A percentile compares a stretch with the other conserved stretches of the same genome.
Conservation (phyloP, 2,888 invertebrate genomes). For the Sphinx pinastri region DNA sequence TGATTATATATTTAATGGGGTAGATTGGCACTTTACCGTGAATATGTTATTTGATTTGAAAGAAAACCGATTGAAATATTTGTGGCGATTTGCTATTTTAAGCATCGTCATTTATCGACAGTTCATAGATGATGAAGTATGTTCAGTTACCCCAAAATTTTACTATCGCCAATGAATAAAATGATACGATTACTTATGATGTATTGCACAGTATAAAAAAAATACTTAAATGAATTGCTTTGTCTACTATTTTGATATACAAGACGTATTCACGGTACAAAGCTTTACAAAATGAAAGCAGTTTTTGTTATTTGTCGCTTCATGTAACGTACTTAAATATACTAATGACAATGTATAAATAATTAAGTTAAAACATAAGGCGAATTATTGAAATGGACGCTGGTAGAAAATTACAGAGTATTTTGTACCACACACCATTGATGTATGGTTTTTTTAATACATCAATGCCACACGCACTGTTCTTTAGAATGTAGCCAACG, state of each 20-base stretch:
- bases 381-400: not conserved
- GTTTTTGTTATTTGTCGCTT: constrained; percentile 1
- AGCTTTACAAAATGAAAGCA: not conserved
- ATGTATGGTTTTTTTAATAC: too few species aligned
- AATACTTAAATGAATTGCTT: too few species aligned
- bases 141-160: too few species aligned
- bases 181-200: too few species aligned
- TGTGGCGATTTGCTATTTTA: not conserved
- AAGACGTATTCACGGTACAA: constrained; percentile 22
- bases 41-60: not conserved
- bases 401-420: not conserved
- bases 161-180: too few species aligned
- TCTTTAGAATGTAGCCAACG: constrained; percentile 3
- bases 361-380: not conserved
- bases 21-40: constrained; percentile 26
- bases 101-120: too few species aligned
- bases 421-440: not conserved
- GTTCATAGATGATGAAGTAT: too few species aligned
- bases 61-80: not conserved
- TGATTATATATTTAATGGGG: constrained; percentile 73
- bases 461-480: not conserved
- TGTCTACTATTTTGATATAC: not conserved
- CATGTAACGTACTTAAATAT: not conserved
- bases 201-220: too few species aligned
- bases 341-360: not conserved